These are phyloP conservation scores for Ectobius pallidus DNA, from an alignment of 2,888 invertebrate genomes.

Conservation along the genomic window DNA sequence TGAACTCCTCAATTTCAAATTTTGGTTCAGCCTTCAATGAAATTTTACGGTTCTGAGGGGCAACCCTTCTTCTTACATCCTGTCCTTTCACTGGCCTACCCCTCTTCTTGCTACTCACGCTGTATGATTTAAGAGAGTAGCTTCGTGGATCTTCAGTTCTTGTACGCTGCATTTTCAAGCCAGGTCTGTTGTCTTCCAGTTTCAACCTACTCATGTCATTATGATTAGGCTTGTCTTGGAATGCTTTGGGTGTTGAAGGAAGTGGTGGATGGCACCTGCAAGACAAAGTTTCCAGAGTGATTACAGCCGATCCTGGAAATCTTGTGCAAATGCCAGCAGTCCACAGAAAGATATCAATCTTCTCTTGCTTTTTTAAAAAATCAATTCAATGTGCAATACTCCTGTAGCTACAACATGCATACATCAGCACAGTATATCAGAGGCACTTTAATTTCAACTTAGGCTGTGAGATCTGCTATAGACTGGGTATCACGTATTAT, in stretches of 20 bases:
- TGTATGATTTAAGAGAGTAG: neutral
- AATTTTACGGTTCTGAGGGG: neutral
- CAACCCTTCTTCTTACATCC: neutral
- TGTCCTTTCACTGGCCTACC: slow-evolving; percentile 10
- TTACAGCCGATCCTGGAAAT: slow-evolving; percentile 19
- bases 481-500: too few species aligned
- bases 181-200: neutral
- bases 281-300: slow-evolving; percentile 35
- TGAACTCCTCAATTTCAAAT: neutral
- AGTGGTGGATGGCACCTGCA: slow-evolving; percentile 32
- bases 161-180: neutral
- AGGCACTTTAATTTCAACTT: too few species aligned
- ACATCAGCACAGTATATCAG: neutral
- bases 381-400: too few species aligned
- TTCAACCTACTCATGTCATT: slow-evolving; percentile 3
- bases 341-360: slow-evolving; percentile 12
- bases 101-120: neutral
- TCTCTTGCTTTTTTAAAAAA: slow-evolving; percentile 9
- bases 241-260: slow-evolving; percentile 28
- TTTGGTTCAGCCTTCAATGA: neutral
- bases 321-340: slow-evolving; percentile 19
- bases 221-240: slow-evolving; percentile 14
- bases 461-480: too few species aligned
- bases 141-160: neutral
- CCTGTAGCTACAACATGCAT: neutral